phyloP scores from a whole-genome alignment of 2,113 vertebrate species.

The Menidia beryllina region DNA sequence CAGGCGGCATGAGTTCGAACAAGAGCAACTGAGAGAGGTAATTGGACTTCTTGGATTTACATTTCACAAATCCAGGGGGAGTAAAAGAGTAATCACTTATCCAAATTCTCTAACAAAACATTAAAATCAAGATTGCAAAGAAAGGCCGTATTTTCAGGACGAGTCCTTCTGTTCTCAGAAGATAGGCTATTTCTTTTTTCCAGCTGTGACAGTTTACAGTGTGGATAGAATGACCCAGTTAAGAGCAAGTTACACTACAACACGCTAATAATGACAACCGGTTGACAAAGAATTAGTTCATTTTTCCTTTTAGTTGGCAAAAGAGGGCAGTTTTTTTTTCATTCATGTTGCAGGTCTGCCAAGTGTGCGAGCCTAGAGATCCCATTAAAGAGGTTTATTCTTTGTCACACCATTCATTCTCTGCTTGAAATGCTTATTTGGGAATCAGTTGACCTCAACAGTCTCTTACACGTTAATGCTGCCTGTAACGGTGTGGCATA shows the following conservation, averaged over 20 bases:
- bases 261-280: neutral
- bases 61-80: too few species aligned
- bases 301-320: too few species aligned
- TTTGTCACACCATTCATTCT: neutral
- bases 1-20: constrained; percentile 95
- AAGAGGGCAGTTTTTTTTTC: too few species aligned
- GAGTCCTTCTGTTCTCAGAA: neutral
- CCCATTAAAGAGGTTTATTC: neutral
- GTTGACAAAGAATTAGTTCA: too few species aligned
- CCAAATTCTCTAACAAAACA: neutral
- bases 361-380: neutral
- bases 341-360: neutral
- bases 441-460: too few species aligned
- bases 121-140: neutral
- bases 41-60: constrained; percentile 1
- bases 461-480: neutral
- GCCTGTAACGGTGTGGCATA: too few species aligned
- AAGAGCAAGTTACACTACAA: neutral
- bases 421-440: too few species aligned
- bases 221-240: neutral
- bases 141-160: neutral
- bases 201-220: neutral
- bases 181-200: neutral
- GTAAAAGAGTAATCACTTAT: too few species aligned
- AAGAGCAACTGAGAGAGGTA: constrained; percentile 98